These are phyloP conservation scores for Heteronetta atricapilla DNA, from an alignment of 2,113 vertebrate genomes.

Conservation along the genomic window DNA sequence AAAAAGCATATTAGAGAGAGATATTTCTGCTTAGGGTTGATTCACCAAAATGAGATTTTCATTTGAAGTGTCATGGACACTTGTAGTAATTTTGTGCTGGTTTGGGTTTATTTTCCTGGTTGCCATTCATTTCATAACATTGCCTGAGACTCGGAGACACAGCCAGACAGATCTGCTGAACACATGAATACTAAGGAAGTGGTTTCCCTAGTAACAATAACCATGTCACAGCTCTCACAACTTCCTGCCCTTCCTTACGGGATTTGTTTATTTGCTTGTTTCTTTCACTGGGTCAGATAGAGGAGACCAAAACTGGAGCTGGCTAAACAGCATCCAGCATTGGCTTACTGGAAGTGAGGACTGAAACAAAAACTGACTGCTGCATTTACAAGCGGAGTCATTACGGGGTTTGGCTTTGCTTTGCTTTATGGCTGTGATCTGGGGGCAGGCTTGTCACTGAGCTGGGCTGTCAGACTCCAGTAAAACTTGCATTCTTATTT, in stretches of 20 bases:
- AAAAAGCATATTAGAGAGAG: background rate
- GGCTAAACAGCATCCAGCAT: constrained; percentile 9
- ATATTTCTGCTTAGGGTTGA: background rate
- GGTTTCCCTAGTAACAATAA: constrained; percentile 83
- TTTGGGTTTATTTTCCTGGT: constrained; percentile 19
- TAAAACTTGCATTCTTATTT: background rate
- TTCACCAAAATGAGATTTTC: background rate
- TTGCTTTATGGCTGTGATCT: background rate
- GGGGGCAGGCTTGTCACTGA: background rate
- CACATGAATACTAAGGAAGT: constrained; percentile 77
- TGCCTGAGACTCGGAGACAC: constrained; percentile 31
- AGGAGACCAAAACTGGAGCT: constrained; percentile 45
- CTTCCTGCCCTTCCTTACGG: constrained; percentile 66
- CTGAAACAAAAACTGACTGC: background rate
- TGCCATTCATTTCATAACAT: constrained; percentile 40
- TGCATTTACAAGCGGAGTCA: background rate
- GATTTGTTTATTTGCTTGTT: constrained; percentile 69
- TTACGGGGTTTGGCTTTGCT: constrained; percentile 3
- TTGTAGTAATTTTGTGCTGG: background rate
- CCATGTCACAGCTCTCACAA: constrained; percentile 55
- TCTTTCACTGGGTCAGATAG: constrained; percentile 58
- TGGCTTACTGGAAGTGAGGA: constrained; percentile 9
- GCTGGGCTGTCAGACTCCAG: background rate
- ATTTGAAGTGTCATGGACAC: background rate
- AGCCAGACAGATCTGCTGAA: constrained; percentile 60